These are phyloP conservation scores for Psilopsiagon aymara DNA, from an alignment of 2,113 vertebrate species.

Conservation along the genomic window DNA sequence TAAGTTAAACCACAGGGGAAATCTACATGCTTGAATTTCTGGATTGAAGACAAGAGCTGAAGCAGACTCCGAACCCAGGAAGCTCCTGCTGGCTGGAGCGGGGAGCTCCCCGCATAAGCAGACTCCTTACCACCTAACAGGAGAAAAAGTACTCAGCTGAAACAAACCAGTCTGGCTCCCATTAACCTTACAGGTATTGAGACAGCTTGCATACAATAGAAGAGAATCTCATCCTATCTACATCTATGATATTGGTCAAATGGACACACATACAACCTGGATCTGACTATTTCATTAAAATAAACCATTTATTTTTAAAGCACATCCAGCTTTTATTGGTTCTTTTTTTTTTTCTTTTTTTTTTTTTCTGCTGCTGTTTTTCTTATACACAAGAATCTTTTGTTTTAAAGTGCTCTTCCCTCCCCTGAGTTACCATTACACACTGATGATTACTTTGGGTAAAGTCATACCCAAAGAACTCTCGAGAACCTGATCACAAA, in stretches of 20 bases:
- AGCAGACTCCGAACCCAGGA: fast-evolving
- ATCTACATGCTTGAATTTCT: neutral
- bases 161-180: neutral
- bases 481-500: neutral
- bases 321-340: neutral
- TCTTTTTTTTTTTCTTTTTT: neutral
- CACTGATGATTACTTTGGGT: neutral
- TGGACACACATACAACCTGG: fast-evolving
- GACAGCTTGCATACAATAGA: neutral
- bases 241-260: neutral
- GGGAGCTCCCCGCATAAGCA: neutral
- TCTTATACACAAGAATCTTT: neutral
- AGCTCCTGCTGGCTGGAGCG: neutral
- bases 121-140: neutral
- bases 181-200: neutral
- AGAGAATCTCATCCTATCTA: neutral
- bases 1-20: neutral
- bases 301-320: neutral
- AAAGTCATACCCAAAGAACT: neutral
- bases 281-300: neutral
- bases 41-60: neutral
- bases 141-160: neutral
- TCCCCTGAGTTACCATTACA: neutral
- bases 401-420: neutral
- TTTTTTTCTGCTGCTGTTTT: neutral